Percentiles rank a stretch among this genome's conserved stretches.
Evolutionary conservation across 2,113 vertebrate genomes (phyloP).

Genomic region (Rallus limicola): DNA sequence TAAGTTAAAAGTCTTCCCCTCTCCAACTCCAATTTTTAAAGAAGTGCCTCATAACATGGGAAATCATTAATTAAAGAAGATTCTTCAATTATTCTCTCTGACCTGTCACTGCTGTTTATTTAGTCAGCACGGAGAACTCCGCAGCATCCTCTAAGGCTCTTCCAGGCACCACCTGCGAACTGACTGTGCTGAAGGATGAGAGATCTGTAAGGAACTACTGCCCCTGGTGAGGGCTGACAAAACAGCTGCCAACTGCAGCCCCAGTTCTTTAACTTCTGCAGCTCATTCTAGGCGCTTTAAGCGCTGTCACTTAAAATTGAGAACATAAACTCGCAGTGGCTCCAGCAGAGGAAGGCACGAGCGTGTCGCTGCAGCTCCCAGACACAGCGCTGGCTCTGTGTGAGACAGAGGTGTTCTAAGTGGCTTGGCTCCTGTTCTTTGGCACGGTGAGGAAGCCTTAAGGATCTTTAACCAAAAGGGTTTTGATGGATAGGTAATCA

Average conservation of each 20-base stretch:
- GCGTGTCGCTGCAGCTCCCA: rapidly evolving
- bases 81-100: conserved; percentile 27
- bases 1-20: not conserved
- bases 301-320: not conserved
- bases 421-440: not conserved
- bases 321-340: not conserved
- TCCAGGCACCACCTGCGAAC: conserved; percentile 16
- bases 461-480: not conserved
- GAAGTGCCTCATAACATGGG: not conserved
- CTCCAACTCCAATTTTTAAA: not conserved
- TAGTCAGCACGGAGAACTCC: conserved; percentile 42
- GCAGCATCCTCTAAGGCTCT: conserved; percentile 33
- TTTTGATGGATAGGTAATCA: not conserved
- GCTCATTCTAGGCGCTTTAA: not conserved
- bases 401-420: rapidly evolving
- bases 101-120: conserved; percentile 23
- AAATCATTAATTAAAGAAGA: conserved; percentile 48
- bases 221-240: not conserved
- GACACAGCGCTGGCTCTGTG: rapidly evolving
- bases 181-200: not conserved
- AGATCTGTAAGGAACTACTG: not conserved
- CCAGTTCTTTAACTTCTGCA: not conserved
- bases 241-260: not conserved
- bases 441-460: not conserved
- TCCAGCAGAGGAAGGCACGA: not conserved